Conservation (phyloP, 1,140 invertebrate genomes). For the Diorhabda carinulata region DNA sequence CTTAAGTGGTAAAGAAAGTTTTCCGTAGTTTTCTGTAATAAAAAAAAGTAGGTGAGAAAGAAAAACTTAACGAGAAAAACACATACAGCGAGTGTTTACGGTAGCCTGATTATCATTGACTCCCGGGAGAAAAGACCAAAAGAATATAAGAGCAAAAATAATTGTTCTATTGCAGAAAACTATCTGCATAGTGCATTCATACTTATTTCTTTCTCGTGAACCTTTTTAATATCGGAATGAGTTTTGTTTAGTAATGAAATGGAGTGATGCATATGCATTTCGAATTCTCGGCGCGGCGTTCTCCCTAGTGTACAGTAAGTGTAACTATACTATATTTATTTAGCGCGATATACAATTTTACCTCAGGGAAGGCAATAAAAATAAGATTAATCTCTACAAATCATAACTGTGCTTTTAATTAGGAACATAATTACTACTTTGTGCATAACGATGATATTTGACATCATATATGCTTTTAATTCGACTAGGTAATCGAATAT, state of each 20-base stretch:
- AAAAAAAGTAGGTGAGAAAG: neutral
- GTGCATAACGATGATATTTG: no score
- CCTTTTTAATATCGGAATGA: neutral
- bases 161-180: constrained; percentile 2
- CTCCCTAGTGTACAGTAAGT: no score
- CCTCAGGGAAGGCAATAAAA: no score
- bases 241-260: neutral
- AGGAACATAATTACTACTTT: no score
- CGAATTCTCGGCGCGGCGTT: no score
- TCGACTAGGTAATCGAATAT: no score
- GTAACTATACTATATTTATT: no score
- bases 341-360: no score
- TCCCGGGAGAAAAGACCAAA: neutral
- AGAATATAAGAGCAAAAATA: neutral
- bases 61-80: neutral
- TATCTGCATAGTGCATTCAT: neutral
- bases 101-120: neutral
- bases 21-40: neutral
- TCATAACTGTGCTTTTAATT: no score
- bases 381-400: no score
- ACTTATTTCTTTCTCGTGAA: neutral
- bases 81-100: neutral
- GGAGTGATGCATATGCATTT: neutral
- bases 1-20: no score
- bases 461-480: no score